Percentiles rank a stretch among this genome's conserved stretches.
phyloP scores from a whole-genome alignment of 2,888 invertebrate species.

The Ganaspis brasiliensis region DNA sequence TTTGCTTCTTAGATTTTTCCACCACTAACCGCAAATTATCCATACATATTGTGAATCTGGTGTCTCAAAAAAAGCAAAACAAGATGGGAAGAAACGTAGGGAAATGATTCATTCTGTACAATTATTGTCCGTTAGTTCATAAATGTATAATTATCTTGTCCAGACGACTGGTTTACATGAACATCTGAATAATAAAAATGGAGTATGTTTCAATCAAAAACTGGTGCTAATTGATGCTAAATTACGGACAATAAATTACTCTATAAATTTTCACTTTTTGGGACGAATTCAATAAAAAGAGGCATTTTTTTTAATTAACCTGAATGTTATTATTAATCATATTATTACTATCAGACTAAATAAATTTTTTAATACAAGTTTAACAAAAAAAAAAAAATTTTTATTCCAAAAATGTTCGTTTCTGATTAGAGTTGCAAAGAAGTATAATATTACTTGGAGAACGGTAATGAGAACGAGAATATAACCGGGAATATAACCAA shows the following conservation, averaged over 20 bases:
- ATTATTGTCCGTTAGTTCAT: constrained; percentile 31
- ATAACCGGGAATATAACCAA: too few species aligned
- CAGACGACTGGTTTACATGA: constrained; percentile 13
- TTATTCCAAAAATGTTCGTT: too few species aligned
- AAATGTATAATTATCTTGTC: constrained; percentile 36
- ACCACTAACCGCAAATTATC: constrained; percentile 13
- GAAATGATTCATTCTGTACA: constrained; percentile 29
- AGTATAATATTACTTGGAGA: too few species aligned
- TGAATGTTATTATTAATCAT: too few species aligned
- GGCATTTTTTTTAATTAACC: too few species aligned
- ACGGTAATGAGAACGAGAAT: too few species aligned
- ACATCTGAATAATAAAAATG: constrained; percentile 10
- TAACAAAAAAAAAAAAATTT: too few species aligned
- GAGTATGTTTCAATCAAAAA: constrained; percentile 1
- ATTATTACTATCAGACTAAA: too few species aligned
- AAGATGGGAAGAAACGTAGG: neutral
- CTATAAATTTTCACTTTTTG: constrained; percentile 1
- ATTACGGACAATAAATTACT: constrained; percentile 53
- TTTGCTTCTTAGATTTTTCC: constrained; percentile 14
- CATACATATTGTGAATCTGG: neutral
- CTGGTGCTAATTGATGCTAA: constrained; percentile 26
- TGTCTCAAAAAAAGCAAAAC: constrained; percentile 3
- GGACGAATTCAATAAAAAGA: too few species aligned
- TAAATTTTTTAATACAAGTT: too few species aligned
- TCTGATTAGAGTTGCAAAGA: too few species aligned